Conservation (phyloP, 1,140 invertebrate genomes). For the Zelostemma sp. region DNA sequence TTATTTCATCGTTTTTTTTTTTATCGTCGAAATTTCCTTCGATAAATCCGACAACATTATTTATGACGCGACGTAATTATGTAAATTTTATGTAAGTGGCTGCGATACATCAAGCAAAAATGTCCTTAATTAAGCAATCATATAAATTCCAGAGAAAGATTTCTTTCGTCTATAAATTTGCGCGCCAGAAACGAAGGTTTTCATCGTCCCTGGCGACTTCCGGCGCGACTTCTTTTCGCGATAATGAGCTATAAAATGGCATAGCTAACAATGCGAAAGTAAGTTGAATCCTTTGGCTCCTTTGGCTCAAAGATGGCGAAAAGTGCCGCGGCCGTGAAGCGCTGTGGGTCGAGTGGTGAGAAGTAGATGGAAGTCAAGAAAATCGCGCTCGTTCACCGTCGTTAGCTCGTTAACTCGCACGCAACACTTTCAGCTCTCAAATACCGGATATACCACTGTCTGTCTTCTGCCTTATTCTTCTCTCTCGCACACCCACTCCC, state of each 20-base stretch:
- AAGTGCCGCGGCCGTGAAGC: constrained; percentile 45
- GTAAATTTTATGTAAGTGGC: constrained; percentile 41
- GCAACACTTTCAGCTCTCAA: constrained; percentile 69
- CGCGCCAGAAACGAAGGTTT: too few species aligned
- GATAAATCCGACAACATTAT: too few species aligned
- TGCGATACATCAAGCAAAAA: constrained; percentile 32
- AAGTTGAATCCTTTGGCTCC: constrained; percentile 20
- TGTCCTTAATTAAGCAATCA: constrained; percentile 47
- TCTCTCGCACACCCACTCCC: constrained; percentile 21
- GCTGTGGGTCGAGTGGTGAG: constrained; percentile 58
- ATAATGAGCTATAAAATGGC: too few species aligned
- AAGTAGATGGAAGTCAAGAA: constrained; percentile 70
- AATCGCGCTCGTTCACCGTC: constrained; percentile 69
- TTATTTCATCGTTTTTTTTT: too few species aligned
- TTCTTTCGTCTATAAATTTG: too few species aligned
- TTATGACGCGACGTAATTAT: constrained; percentile 27
- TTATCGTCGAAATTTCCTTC: too few species aligned
- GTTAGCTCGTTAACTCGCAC: constrained; percentile 71
- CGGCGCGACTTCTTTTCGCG: too few species aligned
- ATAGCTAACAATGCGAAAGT: constrained; percentile 13
- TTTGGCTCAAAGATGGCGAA: constrained; percentile 45
- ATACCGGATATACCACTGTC: constrained; percentile 67
- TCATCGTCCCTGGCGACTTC: too few species aligned
- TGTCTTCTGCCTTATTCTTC: constrained; percentile 52
- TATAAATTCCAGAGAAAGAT: constrained; percentile 34